A percentile compares a stretch with the other conserved stretches of the same genome.
Evolutionary conservation across 2,113 vertebrate genomes (phyloP).

Genomic region (Atherinomorus stipes): DNA sequence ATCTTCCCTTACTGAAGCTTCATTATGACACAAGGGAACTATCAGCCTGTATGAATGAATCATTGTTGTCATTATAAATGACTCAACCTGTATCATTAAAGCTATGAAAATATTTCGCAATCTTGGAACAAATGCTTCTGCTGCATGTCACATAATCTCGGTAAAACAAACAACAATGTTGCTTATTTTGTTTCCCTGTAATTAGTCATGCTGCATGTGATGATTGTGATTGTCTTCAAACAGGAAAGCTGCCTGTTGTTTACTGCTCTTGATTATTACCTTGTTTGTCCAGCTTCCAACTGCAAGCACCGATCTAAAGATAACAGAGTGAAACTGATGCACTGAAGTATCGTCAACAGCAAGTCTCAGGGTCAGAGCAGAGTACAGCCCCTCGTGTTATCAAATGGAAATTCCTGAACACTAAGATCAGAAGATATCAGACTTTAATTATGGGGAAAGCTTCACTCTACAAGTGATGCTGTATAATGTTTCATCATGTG

Average conservation of each 20-base stretch:
- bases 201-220: slow-evolving; percentile 9
- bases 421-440: background rate
- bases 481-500: background rate
- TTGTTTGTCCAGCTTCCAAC: slow-evolving; percentile 50
- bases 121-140: background rate
- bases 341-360: slow-evolving; percentile 20
- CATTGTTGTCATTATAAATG: background rate
- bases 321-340: slow-evolving; percentile 8
- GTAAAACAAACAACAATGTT: background rate
- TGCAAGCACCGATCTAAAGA: slow-evolving; percentile 36
- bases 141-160: background rate
- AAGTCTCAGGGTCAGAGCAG: slow-evolving; percentile 9
- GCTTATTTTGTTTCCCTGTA: slow-evolving; percentile 24
- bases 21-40: background rate
- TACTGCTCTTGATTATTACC: slow-evolving; percentile 58
- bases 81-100: background rate
- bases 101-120: background rate
- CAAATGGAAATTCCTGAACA: slow-evolving; percentile 13
- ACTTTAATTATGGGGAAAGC: background rate
- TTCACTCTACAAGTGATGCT: background rate
- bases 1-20: too few relatives aligned
- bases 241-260: slow-evolving; percentile 61
- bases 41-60: background rate
- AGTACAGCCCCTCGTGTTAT: slow-evolving; percentile 4
- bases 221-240: slow-evolving; percentile 39